Percentiles rank a stretch among this genome's conserved stretches.
phyloP scores from a whole-genome alignment of 2,113 vertebrate genomes.

The Paraplagusia blochii region DNA sequence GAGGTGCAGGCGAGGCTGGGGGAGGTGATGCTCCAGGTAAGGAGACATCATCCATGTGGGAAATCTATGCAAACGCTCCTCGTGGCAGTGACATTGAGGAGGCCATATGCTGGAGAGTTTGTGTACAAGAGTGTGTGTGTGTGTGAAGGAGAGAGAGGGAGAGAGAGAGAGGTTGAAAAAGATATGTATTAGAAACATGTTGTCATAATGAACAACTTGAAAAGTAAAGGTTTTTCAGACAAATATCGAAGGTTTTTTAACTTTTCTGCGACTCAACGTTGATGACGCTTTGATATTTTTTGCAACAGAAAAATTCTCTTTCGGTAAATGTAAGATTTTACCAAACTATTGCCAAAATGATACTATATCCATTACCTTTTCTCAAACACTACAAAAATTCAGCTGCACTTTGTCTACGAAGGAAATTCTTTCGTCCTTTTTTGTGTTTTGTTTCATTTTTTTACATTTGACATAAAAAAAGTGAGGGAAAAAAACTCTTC shows the following conservation, averaged over 20 bases:
- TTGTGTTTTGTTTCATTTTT: too few relatives aligned
- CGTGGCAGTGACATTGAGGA: conserved; percentile 69
- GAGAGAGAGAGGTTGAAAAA: background rate
- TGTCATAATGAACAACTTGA: background rate
- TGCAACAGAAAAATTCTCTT: too few relatives aligned
- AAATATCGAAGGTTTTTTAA: background rate
- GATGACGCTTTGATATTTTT: background rate
- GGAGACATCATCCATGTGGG: conserved; percentile 73
- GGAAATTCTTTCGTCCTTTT: too few relatives aligned
- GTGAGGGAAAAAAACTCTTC: too few relatives aligned
- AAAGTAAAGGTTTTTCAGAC: background rate
- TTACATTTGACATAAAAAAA: too few relatives aligned
- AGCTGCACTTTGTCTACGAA: too few relatives aligned
- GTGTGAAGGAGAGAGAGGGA: conserved; percentile 9
- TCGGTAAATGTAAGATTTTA: too few relatives aligned
- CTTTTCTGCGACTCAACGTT: background rate
- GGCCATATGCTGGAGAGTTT: conserved; percentile 64
- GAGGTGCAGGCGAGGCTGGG: too few relatives aligned
- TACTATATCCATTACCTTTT: too few relatives aligned
- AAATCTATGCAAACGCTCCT: conserved; percentile 71
- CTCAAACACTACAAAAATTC: too few relatives aligned
- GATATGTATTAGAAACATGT: conserved; percentile 4
- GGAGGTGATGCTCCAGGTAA: conserved; percentile 68
- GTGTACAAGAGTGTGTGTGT: conserved; percentile 26
- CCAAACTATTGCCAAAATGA: too few relatives aligned